Conservation (phyloP, 64 coral and sea anemone species). For the Pachyseris speciosa region DNA sequence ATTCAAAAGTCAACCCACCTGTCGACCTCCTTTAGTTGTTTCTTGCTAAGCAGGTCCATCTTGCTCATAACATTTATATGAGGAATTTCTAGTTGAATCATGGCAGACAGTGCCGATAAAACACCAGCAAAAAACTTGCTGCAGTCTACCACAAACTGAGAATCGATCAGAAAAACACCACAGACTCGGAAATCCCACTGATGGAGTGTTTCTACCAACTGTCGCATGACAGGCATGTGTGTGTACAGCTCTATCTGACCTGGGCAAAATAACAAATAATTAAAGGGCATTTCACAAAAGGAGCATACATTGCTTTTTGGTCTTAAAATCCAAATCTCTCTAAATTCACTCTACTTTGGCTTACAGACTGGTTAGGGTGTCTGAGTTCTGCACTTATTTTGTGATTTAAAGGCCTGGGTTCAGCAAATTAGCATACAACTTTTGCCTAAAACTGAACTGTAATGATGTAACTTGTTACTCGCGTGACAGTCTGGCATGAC, state of each 20-base stretch:
- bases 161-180: conserved; percentile 94
- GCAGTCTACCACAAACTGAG: conserved; percentile 92
- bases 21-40: conserved; percentile 78
- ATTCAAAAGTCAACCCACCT: conserved; percentile 38
- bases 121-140: conserved; percentile 99
- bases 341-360: too few species aligned
- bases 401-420: too few species aligned
- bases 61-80: conserved; percentile 98
- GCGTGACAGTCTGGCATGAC: too few species aligned
- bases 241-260: conserved; percentile 98
- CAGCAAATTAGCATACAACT: too few species aligned
- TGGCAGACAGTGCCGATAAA: conserved; percentile 84
- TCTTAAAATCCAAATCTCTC: too few species aligned
- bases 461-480: too few species aligned
- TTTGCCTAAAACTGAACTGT: too few species aligned
- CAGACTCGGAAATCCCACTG: conserved; percentile 98
- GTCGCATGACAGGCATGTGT: conserved; percentile 89
- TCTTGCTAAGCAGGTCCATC: conserved; percentile 94
- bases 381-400: too few species aligned
- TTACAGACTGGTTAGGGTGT: too few species aligned
- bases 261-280: conserved; percentile 6
- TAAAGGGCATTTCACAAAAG: too few species aligned
- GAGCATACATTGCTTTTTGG: too few species aligned
- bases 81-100: conserved; percentile 96
- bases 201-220: conserved; percentile 88